Base-by-base conservation (phyloP, 2,113 vertebrate genomes). In the Crypturellus undulatus region DNA sequence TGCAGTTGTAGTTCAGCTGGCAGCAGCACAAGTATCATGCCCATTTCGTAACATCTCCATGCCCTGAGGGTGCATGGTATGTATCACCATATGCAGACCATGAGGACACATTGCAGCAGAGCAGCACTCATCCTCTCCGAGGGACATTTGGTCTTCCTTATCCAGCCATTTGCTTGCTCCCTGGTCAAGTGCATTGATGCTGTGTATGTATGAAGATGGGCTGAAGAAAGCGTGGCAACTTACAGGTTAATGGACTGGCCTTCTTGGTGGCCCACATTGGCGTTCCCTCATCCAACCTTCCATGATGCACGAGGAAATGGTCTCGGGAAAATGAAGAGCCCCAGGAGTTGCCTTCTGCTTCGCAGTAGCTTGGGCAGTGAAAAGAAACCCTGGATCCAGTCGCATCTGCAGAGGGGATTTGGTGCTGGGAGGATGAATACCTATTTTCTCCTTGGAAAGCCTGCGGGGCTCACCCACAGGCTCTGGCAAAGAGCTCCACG, bases 121-220 rank as follows among this genome's bases (percentile, higher is more conserved):
- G 5, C 47, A 28, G 11, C 40, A 17, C 42, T 30, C 24, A 2
- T 32, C 49, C 19, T 76, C 42, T 42, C 18, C 12, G 12, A 7
- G 26, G 3, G 58, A 56, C 38, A n/a, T 8, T 21, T 5, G 0
- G 16, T 6, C 13, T 58, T 70, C 52, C 30, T 52, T 49, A 25
- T 14, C 58, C 71, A 49, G 34, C 19, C 19, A 2, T 54, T 28
- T 21, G 0, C 42, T 68, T 28, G 11, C 45, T 63, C 13, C 0
- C 49, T 42, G n/a, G 16, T 43, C 38, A 26, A 26, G 51, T 38
- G 24, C 22, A 13, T 17, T 3, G 21, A 2, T 21, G 34, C n/a
- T 18, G 18, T 17, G 15, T 24, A 7, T 0, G 0, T 4, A 12
- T 0, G 0, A 68, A 49, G 40, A 78, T 12, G 58, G 25, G 1